Conservation (phyloP, 64 coral and sea anemone genomes). For the Pocillopora verrucosa region DNA sequence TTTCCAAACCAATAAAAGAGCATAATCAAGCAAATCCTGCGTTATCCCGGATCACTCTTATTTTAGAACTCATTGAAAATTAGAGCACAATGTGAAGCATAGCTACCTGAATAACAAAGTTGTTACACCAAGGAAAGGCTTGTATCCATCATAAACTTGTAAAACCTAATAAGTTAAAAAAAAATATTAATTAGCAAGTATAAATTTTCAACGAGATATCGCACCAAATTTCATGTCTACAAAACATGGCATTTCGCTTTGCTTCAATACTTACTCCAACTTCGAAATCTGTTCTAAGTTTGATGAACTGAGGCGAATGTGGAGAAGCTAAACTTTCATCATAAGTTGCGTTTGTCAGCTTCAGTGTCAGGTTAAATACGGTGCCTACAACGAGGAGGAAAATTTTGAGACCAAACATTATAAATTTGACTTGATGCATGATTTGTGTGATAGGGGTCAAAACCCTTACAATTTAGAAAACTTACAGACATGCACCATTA, state of each 20-base stretch:
- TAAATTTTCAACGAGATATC: neutral
- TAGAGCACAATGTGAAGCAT: neutral
- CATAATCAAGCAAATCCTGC: too few species aligned
- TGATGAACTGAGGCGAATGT: constrained; percentile 14
- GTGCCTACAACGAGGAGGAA: neutral
- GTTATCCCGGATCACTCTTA: too few species aligned
- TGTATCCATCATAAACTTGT: constrained; percentile 42
- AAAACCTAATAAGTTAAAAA: neutral
- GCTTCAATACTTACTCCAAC: constrained; percentile 24
- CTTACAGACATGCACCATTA: too few species aligned
- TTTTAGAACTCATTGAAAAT: neutral
- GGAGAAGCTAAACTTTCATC: constrained; percentile 18
- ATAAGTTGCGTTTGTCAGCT: constrained; percentile 9
- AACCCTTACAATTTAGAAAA: too few species aligned
- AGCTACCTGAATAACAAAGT: constrained; percentile 40
- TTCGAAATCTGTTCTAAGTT: constrained; percentile 41
- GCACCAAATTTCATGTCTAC: too few species aligned
- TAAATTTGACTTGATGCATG: neutral
- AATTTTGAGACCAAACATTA: neutral
- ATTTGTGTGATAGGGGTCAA: too few species aligned
- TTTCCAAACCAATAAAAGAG: too few species aligned
- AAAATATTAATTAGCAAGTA: neutral
- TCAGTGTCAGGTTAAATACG: constrained; percentile 27
- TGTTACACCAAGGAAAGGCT: constrained; percentile 15
- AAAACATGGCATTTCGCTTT: too few species aligned